Base-by-base conservation (phyloP, 2,113 vertebrate genomes). In the Hucho hucho region DNA sequence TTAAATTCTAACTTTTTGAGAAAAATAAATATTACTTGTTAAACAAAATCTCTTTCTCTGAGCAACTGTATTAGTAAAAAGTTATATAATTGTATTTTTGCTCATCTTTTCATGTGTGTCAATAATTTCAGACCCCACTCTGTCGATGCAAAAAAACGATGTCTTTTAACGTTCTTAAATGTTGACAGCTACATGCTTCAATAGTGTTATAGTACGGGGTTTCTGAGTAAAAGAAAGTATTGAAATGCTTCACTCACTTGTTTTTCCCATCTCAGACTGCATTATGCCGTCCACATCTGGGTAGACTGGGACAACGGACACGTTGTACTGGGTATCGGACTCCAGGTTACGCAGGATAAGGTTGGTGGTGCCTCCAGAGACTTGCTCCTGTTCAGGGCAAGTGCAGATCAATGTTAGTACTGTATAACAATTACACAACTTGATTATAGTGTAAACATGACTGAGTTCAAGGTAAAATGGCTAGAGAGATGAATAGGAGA, bases 241-340 rank as follows among this genome's bases (percentile, higher is more conserved):
- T 9, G 20, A 46, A 43, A 28, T 2, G 18, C 25, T 26, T 16
- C 46, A 93, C 97, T 96, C 89, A 99, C 98, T 93, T 13, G 98
- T 99, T 87, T 87, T 96, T 75, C 94, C 98, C 61, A 88, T 94
- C 70, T 95, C 95, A 0, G 93, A 93, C 46, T 92, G 90, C 22
- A 94, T 89, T 0, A 95, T 95, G 7, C 97, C 98, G 75, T 98
- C 96, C 11, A 96, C 95, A 64, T 98, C 97, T 0, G 90, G 89
- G 79, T 93, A 94, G 4, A 94, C 64, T 1, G 93, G 93, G 29
- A 93, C 89, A 1, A 94, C 78, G 0, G 87, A 82, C 64, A 93
- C 93, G 5, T 87, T 89, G 80, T 94, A 93, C 3, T 70, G 2
- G 0, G 92, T 94, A 83, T 94, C 70, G 0, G 92, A 1, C 1